Conservation (phyloP, 2,797 vertebrate genomes). For the Lagorchestes hirsutus region DNA sequence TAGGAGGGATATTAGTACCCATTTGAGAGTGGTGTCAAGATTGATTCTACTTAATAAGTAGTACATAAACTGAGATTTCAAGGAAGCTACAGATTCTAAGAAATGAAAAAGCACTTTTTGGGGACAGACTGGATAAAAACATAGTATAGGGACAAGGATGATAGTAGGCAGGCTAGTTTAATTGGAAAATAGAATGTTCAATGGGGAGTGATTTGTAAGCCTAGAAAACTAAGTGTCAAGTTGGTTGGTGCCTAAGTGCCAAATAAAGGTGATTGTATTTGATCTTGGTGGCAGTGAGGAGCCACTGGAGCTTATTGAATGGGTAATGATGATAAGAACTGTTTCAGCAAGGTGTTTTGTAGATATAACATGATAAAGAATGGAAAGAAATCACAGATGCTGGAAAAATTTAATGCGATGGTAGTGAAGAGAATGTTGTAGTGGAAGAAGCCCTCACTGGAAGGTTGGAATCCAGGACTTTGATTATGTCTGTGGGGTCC, state of each 20-base stretch:
- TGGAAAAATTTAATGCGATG: background rate
- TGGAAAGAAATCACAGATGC: background rate
- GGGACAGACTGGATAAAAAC: background rate
- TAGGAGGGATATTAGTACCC: background rate
- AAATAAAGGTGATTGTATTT: background rate
- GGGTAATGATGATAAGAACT: background rate
- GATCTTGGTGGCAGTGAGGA: background rate
- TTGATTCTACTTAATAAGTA: background rate
- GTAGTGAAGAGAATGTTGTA: background rate
- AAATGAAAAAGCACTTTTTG: background rate
- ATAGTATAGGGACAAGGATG: background rate
- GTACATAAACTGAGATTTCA: background rate
- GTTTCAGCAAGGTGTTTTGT: background rate
- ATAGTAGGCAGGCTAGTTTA: background rate
- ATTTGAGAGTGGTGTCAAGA: background rate
- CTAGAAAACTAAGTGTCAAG: background rate
- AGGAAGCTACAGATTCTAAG: background rate
- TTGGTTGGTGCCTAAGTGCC: background rate
- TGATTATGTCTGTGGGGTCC: background rate
- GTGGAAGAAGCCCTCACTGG: background rate
- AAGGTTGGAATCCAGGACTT: background rate
- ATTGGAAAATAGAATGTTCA: background rate
- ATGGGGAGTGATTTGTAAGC: background rate
- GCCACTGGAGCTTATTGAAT: background rate
- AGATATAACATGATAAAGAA: background rate